A percentile compares a stretch with the other conserved stretches of the same genome.
Evolutionary conservation across 2,888 invertebrate species (phyloP).

Genomic region (Lasiommata megera): DNA sequence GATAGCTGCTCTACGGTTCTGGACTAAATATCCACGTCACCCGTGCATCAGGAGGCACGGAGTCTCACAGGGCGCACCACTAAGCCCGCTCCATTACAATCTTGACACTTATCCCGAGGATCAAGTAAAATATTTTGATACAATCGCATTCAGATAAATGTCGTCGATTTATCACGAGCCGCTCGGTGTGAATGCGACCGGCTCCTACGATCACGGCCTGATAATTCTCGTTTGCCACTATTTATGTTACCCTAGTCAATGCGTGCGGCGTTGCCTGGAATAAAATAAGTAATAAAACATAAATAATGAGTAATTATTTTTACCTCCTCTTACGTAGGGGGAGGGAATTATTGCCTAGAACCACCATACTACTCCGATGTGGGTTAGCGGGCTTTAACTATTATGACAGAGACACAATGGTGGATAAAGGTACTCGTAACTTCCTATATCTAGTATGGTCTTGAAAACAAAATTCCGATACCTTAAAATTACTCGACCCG

Average conservation of each 20-base stretch:
- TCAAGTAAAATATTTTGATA: conserved; percentile 78
- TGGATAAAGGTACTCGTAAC: no score
- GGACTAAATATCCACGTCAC: neutral
- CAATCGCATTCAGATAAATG: conserved; percentile 74
- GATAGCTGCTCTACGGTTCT: neutral
- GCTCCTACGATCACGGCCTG: conserved; percentile 47
- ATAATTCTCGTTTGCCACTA: conserved; percentile 62
- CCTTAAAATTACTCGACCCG: no score
- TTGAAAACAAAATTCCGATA: no score
- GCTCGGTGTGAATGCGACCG: conserved; percentile 45
- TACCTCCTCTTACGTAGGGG: no score
- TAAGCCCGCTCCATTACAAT: conserved; percentile 61
- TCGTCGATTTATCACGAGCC: conserved; percentile 70
- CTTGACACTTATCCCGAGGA: conserved; percentile 70
- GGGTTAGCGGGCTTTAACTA: no score
- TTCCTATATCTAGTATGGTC: no score
- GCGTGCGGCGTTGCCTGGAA: neutral
- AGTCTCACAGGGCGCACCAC: conserved; percentile 46
- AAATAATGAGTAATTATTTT: no score
- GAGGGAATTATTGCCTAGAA: no score
- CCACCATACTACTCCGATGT: no score
- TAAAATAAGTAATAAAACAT: no score
- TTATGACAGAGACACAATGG: no score
- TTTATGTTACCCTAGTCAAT: conserved; percentile 49
- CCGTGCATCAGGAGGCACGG: conserved; percentile 35